Conservation (phyloP, 2,888 invertebrate species). For the Auanema freiburgensis region DNA sequence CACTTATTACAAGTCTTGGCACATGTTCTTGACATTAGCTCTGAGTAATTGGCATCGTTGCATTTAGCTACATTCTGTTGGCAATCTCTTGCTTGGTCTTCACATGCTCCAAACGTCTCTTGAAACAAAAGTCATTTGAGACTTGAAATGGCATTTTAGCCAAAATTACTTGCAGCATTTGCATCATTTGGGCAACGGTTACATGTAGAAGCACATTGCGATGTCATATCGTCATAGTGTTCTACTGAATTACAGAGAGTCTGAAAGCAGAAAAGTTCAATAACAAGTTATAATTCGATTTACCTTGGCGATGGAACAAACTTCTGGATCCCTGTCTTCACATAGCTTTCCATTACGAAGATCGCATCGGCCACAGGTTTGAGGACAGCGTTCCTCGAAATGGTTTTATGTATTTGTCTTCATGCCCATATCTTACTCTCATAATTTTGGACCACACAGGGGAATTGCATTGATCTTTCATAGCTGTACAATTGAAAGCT, state of each 20-base stretch:
- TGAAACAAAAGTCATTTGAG: neutral
- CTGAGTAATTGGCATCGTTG: conserved; percentile 21
- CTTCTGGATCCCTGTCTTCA: conserved; percentile 20
- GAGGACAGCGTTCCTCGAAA: conserved; percentile 30
- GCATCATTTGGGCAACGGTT: conserved; percentile 31
- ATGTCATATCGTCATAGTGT: conserved; percentile 30
- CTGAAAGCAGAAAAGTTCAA: conserved; percentile 9
- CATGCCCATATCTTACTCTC: conserved; percentile 11
- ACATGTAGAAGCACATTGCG: conserved; percentile 35
- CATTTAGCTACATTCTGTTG: conserved; percentile 15
- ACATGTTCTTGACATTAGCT: conserved; percentile 34
- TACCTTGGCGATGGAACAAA: conserved; percentile 29
- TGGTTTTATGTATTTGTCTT: neutral
- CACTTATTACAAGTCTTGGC: conserved; percentile 34
- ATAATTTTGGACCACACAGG: conserved; percentile 27
- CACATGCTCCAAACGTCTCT: conserved; percentile 16
- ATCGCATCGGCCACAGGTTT: conserved; percentile 36
- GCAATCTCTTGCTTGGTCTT: conserved; percentile 30
- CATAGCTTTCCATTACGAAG: conserved; percentile 35
- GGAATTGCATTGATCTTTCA: conserved; percentile 26
- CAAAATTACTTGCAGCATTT: conserved; percentile 5
- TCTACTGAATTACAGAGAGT: conserved; percentile 35
- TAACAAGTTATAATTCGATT: neutral
- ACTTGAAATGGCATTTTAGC: neutral
- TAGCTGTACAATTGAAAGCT: conserved; percentile 28